Conservation (phyloP, 2,797 vertebrate species). For the Parauchenoglanis punctatus region DNA sequence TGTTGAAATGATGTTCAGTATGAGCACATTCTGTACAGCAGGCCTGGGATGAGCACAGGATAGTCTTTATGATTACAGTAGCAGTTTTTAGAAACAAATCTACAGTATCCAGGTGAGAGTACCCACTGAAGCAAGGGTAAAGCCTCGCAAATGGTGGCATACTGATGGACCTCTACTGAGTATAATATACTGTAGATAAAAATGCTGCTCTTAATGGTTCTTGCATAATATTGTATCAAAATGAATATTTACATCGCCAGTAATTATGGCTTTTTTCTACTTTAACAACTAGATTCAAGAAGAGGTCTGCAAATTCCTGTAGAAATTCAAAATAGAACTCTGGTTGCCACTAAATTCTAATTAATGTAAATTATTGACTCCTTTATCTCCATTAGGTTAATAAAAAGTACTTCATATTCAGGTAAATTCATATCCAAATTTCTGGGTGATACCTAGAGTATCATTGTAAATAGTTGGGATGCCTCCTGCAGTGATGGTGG, state of each 20-base stretch:
- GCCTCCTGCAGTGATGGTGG: not conserved
- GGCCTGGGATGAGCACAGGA: too few species aligned
- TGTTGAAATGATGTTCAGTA: too few species aligned
- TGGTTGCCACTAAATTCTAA: not conserved
- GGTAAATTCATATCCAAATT: not conserved
- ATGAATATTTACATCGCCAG: not conserved
- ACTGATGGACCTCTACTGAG: not conserved
- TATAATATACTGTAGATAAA: not conserved
- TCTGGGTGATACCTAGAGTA: not conserved
- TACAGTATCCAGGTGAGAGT: too few species aligned
- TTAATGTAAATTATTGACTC: not conserved
- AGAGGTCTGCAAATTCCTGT: not conserved
- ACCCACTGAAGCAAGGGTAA: too few species aligned
- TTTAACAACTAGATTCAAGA: not conserved
- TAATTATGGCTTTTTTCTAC: not conserved
- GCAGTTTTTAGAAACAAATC: too few species aligned
- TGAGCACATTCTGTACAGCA: too few species aligned
- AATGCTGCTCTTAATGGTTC: not conserved
- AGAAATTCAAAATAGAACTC: not conserved
- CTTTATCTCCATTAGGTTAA: not conserved
- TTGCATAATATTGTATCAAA: not conserved
- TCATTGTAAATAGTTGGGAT: not conserved
- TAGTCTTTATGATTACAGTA: too few species aligned
- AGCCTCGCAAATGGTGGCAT: too few species aligned
- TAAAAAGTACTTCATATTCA: not conserved